Conservation (phyloP, 2,888 invertebrate genomes). For the Mythimna lalbum region DNA sequence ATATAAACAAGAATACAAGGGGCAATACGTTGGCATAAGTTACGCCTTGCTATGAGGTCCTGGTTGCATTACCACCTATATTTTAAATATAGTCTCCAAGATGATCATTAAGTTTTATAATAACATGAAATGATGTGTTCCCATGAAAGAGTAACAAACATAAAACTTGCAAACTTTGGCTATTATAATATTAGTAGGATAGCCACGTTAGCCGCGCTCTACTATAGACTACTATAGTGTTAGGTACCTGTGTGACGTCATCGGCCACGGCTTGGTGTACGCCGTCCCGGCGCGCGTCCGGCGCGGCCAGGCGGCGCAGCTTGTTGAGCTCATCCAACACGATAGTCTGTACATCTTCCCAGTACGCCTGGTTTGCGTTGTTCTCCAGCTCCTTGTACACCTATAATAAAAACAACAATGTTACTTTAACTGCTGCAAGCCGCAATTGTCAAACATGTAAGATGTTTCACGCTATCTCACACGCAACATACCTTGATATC, state of each 20-base stretch:
- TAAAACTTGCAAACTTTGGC: too few species aligned
- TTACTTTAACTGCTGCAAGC: too few species aligned
- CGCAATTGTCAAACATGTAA: too few species aligned
- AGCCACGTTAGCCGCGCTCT: too few species aligned
- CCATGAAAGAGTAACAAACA: too few species aligned
- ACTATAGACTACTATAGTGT: not conserved
- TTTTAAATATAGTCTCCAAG: conserved; percentile 91
- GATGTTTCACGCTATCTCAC: too few species aligned
- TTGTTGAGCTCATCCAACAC: conserved; percentile 98
- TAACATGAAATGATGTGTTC: too few species aligned
- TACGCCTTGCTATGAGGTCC: conserved; percentile 93
- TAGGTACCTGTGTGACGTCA: conserved; percentile 93
- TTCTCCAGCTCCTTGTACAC: conserved; percentile 98
- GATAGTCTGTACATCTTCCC: conserved; percentile 99
- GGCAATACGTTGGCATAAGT: too few species aligned
- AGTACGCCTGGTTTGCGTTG: conserved; percentile 96
- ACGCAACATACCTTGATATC: conserved; percentile 95
- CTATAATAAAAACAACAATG: conserved; percentile 65
- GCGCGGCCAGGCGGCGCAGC: conserved; percentile 93
- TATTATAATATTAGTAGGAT: too few species aligned
- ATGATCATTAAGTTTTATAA: conserved; percentile 89
- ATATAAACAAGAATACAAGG: too few species aligned
- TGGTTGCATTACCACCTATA: conserved; percentile 92
- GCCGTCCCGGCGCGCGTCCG: conserved; percentile 92
- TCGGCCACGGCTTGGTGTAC: conserved; percentile 98